Evolutionary conservation across 64 coral and sea anemone species (phyloP).

Genomic region (Stichodactyla mertensii): DNA sequence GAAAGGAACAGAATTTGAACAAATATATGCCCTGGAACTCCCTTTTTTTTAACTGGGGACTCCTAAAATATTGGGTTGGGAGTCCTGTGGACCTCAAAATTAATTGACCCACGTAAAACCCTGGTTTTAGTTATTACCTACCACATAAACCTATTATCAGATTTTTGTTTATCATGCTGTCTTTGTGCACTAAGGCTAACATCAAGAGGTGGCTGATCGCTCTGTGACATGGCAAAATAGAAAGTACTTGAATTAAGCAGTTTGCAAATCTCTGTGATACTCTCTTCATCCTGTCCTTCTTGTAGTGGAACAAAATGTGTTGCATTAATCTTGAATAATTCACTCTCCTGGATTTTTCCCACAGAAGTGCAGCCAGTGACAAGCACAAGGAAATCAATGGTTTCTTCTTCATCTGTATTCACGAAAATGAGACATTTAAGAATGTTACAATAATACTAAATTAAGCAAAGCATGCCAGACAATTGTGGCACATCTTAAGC

Average conservation of each 20-base stretch:
- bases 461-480: no score
- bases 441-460: no score
- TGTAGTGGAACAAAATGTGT: slow-evolving; percentile 85
- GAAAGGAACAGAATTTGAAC: no score
- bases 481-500: no score
- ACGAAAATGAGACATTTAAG: neutral
- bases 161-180: slow-evolving; percentile 59
- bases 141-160: slow-evolving; percentile 97
- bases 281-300: slow-evolving; percentile 68
- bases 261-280: slow-evolving; percentile 77
- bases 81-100: no score
- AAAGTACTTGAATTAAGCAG: slow-evolving; percentile 95
- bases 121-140: slow-evolving; percentile 13
- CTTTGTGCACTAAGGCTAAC: slow-evolving; percentile 83
- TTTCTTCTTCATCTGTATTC: slow-evolving; percentile 70
- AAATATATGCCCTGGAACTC: no score
- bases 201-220: slow-evolving; percentile 60
- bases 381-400: slow-evolving; percentile 75
- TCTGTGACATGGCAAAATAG: slow-evolving; percentile 78
- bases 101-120: no score
- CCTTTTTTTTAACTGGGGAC: no score
- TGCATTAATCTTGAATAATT: slow-evolving; percentile 75
- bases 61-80: no score
- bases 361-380: slow-evolving; percentile 90
- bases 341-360: slow-evolving; percentile 85